Conservation (phyloP, 2,797 vertebrate species). For the Glossophaga mutica region DNA sequence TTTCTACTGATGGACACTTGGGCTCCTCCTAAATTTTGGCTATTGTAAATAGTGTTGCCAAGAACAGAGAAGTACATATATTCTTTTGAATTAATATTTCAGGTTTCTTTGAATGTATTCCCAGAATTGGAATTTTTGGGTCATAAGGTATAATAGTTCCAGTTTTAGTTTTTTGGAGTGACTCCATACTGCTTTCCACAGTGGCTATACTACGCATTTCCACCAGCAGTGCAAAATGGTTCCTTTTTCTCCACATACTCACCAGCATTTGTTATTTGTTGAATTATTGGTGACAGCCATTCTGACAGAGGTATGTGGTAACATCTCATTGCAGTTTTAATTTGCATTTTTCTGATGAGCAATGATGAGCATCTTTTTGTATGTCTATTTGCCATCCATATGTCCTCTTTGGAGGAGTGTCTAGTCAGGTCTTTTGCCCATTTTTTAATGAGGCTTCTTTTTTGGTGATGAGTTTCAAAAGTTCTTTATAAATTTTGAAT, state of each 20-base stretch:
- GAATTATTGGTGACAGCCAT: neutral
- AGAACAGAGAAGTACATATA: neutral
- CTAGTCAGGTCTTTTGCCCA: neutral
- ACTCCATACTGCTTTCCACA: neutral
- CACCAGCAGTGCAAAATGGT: neutral
- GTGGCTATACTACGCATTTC: neutral
- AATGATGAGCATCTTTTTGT: neutral
- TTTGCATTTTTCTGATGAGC: neutral
- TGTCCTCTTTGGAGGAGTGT: neutral
- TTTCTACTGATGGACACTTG: neutral
- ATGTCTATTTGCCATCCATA: neutral
- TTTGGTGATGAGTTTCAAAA: neutral
- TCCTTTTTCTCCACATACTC: neutral
- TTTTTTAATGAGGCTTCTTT: neutral
- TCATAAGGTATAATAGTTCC: neutral
- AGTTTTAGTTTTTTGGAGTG: neutral
- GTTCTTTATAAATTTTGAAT: neutral
- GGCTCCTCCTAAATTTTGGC: neutral
- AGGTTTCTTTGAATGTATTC: neutral
- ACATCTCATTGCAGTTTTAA: neutral
- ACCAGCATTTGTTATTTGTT: neutral
- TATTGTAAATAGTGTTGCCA: neutral
- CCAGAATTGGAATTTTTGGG: neutral
- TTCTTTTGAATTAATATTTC: neutral
- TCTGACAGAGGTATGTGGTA: neutral